Evolutionary conservation across 1,140 invertebrate species (phyloP).

Genomic region (Zaprionus davidi): DNA sequence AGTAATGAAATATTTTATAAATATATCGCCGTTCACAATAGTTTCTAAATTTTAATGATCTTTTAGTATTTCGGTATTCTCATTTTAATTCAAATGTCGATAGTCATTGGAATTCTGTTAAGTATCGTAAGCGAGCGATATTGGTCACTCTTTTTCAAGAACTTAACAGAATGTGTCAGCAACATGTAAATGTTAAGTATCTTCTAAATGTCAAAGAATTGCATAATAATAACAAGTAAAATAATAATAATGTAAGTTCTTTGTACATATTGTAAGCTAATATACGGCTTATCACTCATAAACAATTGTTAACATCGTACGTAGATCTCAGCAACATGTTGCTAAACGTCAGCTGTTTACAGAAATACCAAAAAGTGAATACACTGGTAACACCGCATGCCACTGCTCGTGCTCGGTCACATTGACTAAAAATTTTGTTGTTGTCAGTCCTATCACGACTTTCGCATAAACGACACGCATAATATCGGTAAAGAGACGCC

Average conservation of each 20-base stretch:
- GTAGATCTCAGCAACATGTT: conserved; percentile 24
- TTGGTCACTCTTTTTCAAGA: not conserved
- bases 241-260: no score
- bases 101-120: not conserved
- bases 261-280: no score
- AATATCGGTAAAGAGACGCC: conserved; percentile 46
- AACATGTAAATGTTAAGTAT: not conserved
- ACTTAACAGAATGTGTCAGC: not conserved
- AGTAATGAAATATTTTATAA: not conserved
- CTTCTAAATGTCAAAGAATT: not conserved
- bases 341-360: conserved; percentile 33
- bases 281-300: not conserved
- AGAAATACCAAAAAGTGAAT: conserved; percentile 20
- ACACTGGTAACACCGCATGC: conserved; percentile 16
- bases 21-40: not conserved
- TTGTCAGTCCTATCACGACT: conserved; percentile 55
- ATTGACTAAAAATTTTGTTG: conserved; percentile 40
- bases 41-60: not conserved
- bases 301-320: not conserved
- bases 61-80: not conserved
- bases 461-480: conserved; percentile 56
- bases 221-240: not conserved
- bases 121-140: not conserved
- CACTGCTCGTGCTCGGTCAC: conserved; percentile 24
- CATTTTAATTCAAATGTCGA: not conserved